phyloP scores from a whole-genome alignment of 1,140 invertebrate genomes.

The Aphidius gifuensis region DNA sequence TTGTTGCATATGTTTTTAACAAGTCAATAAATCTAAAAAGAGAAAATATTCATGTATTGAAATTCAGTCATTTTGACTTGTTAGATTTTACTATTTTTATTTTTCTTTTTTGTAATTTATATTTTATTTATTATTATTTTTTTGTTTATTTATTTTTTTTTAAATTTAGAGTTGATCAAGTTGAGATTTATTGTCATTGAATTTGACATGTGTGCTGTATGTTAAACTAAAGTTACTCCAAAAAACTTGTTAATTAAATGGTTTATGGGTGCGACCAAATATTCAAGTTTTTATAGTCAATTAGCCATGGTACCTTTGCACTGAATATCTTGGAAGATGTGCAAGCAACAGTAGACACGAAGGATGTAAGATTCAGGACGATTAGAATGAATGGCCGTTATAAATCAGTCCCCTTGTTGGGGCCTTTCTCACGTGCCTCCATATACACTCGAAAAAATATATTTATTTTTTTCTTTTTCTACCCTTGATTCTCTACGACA shows the following conservation, averaged over 20 bases:
- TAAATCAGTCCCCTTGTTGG: slow-evolving; percentile 53
- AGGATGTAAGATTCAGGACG: slow-evolving; percentile 50
- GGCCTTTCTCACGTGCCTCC: slow-evolving; percentile 17
- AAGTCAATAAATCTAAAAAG: too few relatives aligned
- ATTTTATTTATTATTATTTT: background rate
- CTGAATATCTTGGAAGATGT: background rate
- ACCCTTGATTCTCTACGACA: too few relatives aligned
- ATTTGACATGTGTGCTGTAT: too few relatives aligned
- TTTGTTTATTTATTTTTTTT: too few relatives aligned
- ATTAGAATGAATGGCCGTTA: slow-evolving; percentile 56
- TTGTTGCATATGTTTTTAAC: too few relatives aligned
- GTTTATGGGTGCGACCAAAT: slow-evolving; percentile 44
- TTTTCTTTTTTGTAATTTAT: background rate
- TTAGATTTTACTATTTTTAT: background rate
- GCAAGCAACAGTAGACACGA: slow-evolving; percentile 42
- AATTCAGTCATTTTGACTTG: too few relatives aligned
- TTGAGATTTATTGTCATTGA: too few relatives aligned
- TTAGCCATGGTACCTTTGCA: slow-evolving; percentile 35
- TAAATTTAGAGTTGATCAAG: too few relatives aligned
- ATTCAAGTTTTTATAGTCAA: slow-evolving; percentile 49
- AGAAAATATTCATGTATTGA: too few relatives aligned
- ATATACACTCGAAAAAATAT: too few relatives aligned
- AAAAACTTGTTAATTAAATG: slow-evolving; percentile 45
- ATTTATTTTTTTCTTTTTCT: too few relatives aligned
- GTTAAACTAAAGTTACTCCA: background rate